A percentile compares a stretch with the other conserved stretches of the same genome.
Conservation (phyloP, 2,888 invertebrate genomes). For the Acanthosepion esculentum region DNA sequence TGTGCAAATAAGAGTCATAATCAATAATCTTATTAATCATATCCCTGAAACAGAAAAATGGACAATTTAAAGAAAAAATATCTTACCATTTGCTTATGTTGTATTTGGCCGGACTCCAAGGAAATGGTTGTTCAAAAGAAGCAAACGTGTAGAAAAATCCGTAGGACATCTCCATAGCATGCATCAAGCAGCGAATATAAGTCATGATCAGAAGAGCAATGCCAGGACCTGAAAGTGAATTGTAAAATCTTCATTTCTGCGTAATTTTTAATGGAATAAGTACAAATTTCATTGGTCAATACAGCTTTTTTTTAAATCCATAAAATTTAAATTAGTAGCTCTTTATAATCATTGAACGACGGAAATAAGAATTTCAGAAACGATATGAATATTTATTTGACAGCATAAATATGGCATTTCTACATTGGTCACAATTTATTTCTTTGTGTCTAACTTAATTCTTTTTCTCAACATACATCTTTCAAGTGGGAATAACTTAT, state of each 20-base stretch:
- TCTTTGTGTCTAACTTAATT: too few species aligned
- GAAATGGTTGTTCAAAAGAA: constrained; percentile 59
- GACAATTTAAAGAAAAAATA: background rate
- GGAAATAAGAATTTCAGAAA: too few species aligned
- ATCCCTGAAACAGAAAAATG: background rate
- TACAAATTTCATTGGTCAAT: background rate
- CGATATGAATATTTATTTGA: too few species aligned
- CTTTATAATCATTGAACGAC: too few species aligned
- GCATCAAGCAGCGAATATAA: constrained; percentile 66
- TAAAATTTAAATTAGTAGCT: too few species aligned
- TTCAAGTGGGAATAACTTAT: too few species aligned
- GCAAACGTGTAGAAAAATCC: constrained; percentile 67
- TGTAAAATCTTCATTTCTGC: background rate
- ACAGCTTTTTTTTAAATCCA: too few species aligned
- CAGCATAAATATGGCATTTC: too few species aligned
- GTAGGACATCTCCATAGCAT: constrained; percentile 67
- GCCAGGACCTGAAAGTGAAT: constrained; percentile 63
- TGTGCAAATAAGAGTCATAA: too few species aligned
- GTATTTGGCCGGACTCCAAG: constrained; percentile 53
- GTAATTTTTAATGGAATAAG: background rate
- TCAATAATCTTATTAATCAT: too few species aligned
- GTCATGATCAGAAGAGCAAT: constrained; percentile 65
- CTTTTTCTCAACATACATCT: too few species aligned
- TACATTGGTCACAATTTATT: too few species aligned
- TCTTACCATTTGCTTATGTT: constrained; percentile 42